Base-by-base conservation (phyloP, 2,888 invertebrate genomes). In the Ormyrus labotus region DNA sequence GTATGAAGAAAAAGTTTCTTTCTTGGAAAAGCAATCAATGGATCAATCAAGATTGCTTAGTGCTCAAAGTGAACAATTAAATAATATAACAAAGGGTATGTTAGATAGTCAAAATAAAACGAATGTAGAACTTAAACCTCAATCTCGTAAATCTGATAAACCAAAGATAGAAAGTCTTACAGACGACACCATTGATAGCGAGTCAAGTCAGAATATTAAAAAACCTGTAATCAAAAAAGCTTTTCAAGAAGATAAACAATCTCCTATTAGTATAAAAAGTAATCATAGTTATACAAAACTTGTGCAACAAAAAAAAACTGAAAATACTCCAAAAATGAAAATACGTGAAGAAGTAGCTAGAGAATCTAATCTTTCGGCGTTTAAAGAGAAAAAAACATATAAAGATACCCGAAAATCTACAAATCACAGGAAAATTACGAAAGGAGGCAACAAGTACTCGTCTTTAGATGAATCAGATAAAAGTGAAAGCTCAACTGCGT, bases 1-100 rank as follows among this genome's bases (percentile, higher is more conserved):
- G 69, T 90, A 90, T 47, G 86, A 87, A 69, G 83, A 84, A 19
- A 90, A 90, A 81, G 86, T 90, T 0, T 83, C 79, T 0, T 85
- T 88, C 58, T 82, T 90, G 4, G 88, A 89, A 78, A 84, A 83
- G 58, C 87, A 87, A 72, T 85, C 87, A 3, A 53, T 78, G 3
- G 85, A 84, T 81, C 88, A 90, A 69, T 87, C 87, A 0, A 83
- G 84, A 63, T 85, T 87, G 72, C 82, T 89, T 8, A 82, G 74
- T 5, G 85, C 85, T 48, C 89, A 89, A 80, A 87, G 85, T 19
- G 86, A 87, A 73, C 85, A 86, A 63, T 69, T 90, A 19, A 84
- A 84, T 34, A 84, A 57, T 53, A n/a, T 82, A 47, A 70, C 77
- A 0, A 80, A 64, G 13, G 73, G 50, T 19, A 70, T 81, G 45